Base-by-base conservation (phyloP, 2,888 invertebrate genomes). In the Marasmarcha lunaedactyla region DNA sequence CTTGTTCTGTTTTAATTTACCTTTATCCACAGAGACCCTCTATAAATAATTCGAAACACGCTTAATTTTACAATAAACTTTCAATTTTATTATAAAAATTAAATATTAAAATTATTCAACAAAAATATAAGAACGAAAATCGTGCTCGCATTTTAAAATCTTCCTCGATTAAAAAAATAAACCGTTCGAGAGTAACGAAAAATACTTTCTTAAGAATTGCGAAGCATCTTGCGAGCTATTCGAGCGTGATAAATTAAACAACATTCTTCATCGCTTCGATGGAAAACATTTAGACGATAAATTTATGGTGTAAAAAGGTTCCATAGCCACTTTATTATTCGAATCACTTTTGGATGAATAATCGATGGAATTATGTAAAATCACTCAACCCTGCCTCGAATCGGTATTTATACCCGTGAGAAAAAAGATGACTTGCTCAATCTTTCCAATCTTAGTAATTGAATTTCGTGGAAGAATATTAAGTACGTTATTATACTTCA, bases 241-340 rank as follows among this genome's bases (percentile, higher is more conserved):
- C 4, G 9, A 11, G 30, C 30, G 30, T 11, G 30, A 30, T 30
- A 30, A 30, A 30, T 30, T 30, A 30, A 30, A 30, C 30, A 30
- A 30, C n/a, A 30, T 30, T 30, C 30, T 30, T 30, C 10, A 30
- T 30, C 9, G 30, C 4, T 30, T 30, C 30, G 30, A 30, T 30
- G 10, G 30, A 30, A 30, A 30, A 30, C 30, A 30, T 30, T 11
- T 7, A 20, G 20, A 20, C 30, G 30, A 30, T 30, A 30, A 30
- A 30, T 30, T 30, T n/a, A 30, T n/a, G 30, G 4, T 11, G 11
- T 41, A 20, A 48, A 48, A 42, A 50, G 45, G 42, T 48, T 46
- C 48, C 43, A 54, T 48, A 38, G 46, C 41, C 45, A 55, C 57
- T 63, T 59, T 52, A 57, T 63, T 59, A 62, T 30, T 30, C 30